A percentile compares a stretch with the other conserved stretches of the same genome.
phyloP scores from a whole-genome alignment of 2,797 vertebrate species.

The Echiichthys vipera region DNA sequence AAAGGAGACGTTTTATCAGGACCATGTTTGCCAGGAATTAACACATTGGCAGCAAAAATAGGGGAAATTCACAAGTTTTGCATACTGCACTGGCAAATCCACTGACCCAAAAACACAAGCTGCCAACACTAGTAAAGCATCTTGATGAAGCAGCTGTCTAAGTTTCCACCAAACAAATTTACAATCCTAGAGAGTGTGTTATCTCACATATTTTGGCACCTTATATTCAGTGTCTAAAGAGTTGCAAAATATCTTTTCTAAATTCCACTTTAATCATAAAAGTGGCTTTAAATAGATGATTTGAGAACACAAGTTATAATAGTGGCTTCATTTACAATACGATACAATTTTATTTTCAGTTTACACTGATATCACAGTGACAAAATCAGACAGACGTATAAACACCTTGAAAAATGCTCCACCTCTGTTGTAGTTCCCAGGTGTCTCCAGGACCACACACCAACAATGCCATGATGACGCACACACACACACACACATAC shows the following conservation, averaged over 20 bases:
- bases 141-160: constrained; percentile 5
- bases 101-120: constrained; percentile 20
- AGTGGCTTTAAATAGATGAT: neutral
- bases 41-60: constrained; percentile 21
- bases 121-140: constrained; percentile 28
- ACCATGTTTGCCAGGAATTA: constrained; percentile 17
- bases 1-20: constrained; percentile 24
- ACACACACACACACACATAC: too few species aligned
- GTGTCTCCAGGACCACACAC: too few species aligned
- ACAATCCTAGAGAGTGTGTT: constrained; percentile 9
- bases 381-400: too few species aligned
- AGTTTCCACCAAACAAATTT: constrained; percentile 12
- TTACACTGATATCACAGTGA: too few species aligned
- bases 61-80: constrained; percentile 10
- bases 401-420: too few species aligned
- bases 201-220: constrained; percentile 4
- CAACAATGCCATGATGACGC: too few species aligned
- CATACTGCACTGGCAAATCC: constrained; percentile 26
- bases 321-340: neutral
- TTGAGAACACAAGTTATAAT: neutral
- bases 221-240: neutral
- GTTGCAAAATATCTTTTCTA: neutral
- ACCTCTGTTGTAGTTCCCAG: too few species aligned
- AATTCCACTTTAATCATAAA: neutral
- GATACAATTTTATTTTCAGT: too few species aligned